These are phyloP conservation scores for Cercopithecus mona DNA, from an alignment of 2,113 vertebrate genomes.

Conservation along the genomic window DNA sequence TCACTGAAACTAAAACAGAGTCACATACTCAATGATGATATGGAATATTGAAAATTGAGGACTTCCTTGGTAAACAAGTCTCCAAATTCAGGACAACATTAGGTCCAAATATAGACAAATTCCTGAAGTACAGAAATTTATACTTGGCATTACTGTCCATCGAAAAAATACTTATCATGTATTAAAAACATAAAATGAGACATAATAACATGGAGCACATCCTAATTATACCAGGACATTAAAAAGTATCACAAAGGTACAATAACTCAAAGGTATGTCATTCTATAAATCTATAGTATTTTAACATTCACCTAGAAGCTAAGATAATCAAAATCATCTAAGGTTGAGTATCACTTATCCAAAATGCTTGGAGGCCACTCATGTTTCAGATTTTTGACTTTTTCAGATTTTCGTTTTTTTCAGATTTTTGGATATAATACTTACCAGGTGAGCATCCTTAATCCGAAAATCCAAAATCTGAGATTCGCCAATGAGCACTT, in stretches of 20 bases:
- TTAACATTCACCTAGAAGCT: not conserved
- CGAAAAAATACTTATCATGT: not conserved
- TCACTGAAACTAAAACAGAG: not conserved
- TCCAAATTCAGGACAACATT: conserved; percentile 10
- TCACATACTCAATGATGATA: not conserved
- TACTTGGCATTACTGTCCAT: not conserved
- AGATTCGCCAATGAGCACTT: not conserved
- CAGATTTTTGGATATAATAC: not conserved
- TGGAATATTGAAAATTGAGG: not conserved
- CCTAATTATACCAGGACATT: not conserved
- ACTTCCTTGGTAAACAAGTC: conserved; percentile 19
- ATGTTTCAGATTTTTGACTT: not conserved
- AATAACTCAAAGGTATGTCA: not conserved
- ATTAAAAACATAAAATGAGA: conserved; percentile 13
- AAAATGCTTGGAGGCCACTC: not conserved
- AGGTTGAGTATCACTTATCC: not conserved
- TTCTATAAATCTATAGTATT: not conserved
- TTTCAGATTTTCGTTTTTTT: not conserved
- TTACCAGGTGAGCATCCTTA: not conserved
- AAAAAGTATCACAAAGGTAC: not conserved
- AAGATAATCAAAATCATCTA: conserved; percentile 30
- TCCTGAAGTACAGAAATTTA: not conserved
- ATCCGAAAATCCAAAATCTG: not conserved
- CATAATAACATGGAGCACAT: not conserved
- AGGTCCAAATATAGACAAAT: not conserved